A percentile compares a stretch with the other conserved stretches of the same genome.
Evolutionary conservation across 1,140 invertebrate genomes (phyloP).

Genomic region (Sinella curviseta): DNA sequence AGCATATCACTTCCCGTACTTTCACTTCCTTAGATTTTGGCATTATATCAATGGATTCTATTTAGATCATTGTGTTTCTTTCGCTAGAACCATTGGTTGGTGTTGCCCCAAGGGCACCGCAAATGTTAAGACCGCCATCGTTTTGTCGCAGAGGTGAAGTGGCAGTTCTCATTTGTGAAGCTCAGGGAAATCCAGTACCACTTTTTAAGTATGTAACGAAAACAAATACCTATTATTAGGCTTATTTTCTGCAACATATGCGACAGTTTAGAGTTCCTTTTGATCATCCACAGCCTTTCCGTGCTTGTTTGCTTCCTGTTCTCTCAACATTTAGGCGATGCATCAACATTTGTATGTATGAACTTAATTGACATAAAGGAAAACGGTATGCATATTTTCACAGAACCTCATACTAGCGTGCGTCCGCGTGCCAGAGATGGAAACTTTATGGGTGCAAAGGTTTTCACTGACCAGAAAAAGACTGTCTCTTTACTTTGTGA

Average conservation of each 20-base stretch:
- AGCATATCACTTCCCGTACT: neutral
- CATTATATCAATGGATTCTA: too few species aligned
- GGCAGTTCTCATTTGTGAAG: conserved; percentile 57
- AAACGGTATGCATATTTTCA: neutral
- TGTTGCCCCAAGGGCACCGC: conserved; percentile 41
- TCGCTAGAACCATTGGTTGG: conserved; percentile 29
- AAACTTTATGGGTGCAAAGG: conserved; percentile 37
- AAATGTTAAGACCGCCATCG: conserved; percentile 39
- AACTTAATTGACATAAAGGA: neutral
- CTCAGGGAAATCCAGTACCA: conserved; percentile 54
- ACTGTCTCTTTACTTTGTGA: conserved; percentile 45
- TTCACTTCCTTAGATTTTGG: neutral
- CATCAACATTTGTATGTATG: too few species aligned
- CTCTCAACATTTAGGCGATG: neutral
- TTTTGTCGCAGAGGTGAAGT: conserved; percentile 46
- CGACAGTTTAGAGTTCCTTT: too few species aligned
- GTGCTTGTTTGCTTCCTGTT: too few species aligned
- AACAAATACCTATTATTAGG: too few species aligned
- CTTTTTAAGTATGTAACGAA: conserved; percentile 51
- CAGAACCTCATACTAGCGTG: conserved; percentile 59
- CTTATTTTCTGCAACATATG: conserved; percentile 57
- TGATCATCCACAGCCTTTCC: too few species aligned
- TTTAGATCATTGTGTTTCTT: too few species aligned
- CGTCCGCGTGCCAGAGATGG: conserved; percentile 59
- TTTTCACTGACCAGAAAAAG: conserved; percentile 17